Conservation (phyloP, 2,113 vertebrate species). For the Bos indicus region DNA sequence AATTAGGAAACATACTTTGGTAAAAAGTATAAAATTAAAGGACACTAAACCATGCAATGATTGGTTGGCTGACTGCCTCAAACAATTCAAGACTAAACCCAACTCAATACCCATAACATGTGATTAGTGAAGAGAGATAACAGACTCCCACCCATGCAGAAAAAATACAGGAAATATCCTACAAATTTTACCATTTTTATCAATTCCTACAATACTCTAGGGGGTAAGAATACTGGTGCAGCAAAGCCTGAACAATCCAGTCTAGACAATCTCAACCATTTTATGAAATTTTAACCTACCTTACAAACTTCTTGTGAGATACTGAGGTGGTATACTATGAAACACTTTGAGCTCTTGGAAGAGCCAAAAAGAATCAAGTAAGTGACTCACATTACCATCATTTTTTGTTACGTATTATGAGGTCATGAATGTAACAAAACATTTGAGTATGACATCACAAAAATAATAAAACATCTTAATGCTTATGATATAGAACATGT, state of each 20-base stretch:
- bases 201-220: neutral
- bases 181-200: neutral
- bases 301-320: conserved; percentile 37
- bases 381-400: neutral
- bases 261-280: neutral
- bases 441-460: conserved; percentile 13
- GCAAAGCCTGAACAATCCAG: neutral
- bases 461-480: neutral
- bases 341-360: conserved; percentile 22
- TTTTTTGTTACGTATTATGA: neutral
- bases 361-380: conserved; percentile 10
- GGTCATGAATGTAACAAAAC: conserved; percentile 3
- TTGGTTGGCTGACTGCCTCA: neutral
- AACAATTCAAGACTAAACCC: neutral
- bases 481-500: neutral
- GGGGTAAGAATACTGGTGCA: neutral
- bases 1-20: neutral
- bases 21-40: neutral
- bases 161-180: neutral
- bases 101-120: neutral
- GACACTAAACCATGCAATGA: neutral
- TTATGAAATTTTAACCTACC: conserved; percentile 26
- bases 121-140: neutral
- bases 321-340: neutral
- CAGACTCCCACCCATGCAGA: neutral